phyloP scores from a whole-genome alignment of 2,888 invertebrate species.

The Holacanthella duospinosa region DNA sequence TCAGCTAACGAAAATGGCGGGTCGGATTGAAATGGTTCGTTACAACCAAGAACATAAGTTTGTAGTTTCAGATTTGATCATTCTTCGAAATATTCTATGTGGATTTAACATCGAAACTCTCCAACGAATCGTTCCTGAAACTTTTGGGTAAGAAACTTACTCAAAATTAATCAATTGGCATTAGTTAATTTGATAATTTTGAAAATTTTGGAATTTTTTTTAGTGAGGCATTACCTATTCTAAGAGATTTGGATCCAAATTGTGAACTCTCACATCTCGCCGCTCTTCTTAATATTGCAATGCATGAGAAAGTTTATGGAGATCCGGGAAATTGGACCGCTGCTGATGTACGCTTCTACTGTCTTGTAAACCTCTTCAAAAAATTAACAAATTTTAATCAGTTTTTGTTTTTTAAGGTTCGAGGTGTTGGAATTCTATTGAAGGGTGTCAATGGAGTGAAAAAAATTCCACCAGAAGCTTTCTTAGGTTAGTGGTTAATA shows the following conservation, averaged over 20 bases:
- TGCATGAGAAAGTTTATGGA: conserved; percentile 19
- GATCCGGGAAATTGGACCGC: conserved; percentile 25
- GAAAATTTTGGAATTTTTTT: conserved; percentile 7
- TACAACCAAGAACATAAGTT: conserved; percentile 13
- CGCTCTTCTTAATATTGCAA: conserved; percentile 18
- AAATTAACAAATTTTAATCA: background rate
- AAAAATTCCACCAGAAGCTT: conserved; percentile 27
- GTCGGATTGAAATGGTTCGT: conserved; percentile 14
- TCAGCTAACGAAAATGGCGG: conserved; percentile 30
- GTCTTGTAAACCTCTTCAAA: background rate
- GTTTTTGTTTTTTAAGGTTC: conserved; percentile 9
- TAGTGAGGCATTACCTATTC: conserved; percentile 28
- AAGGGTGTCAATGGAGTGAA: conserved; percentile 20
- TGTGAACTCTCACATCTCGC: conserved; percentile 25
- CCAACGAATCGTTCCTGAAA: conserved; percentile 16
- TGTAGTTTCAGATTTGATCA: conserved; percentile 20
- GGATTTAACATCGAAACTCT: conserved; percentile 25
- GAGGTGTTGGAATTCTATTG: conserved; percentile 26
- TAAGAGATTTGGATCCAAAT: conserved; percentile 17
- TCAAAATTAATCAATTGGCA: too few species aligned
- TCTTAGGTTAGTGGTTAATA: conserved; percentile 14
- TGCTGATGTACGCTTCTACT: conserved; percentile 24
- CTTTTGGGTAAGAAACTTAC: conserved; percentile 15
- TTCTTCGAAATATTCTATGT: conserved; percentile 30
- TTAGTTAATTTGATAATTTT: background rate